Evolutionary conservation across 1,140 invertebrate genomes (phyloP), one percentile per base, ranked within the genome.

Genomic region (Gonioctena quinquepunctata): DNA sequence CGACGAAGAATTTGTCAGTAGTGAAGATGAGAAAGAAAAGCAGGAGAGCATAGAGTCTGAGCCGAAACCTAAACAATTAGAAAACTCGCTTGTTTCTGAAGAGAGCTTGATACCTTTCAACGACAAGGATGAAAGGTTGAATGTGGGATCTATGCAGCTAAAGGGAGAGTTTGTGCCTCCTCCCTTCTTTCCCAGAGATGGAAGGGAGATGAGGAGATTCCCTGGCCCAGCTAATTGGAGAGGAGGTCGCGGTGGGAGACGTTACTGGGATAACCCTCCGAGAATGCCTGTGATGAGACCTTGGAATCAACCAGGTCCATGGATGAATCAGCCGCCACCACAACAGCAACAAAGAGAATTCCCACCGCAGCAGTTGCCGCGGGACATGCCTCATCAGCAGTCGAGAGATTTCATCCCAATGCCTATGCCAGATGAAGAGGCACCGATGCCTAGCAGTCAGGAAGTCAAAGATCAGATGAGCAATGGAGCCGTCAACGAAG

Each of bases 1-100:
- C 56, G 85, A 87, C 64, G 82, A 86, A 50, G 87, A 87, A 68
- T 77, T 84, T 3, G 71, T 68, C 21, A 61, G 79, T 49, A 82
- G 83, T 0, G 49, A 54, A 6, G 75, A 74, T 49, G 73, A 73
- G 59, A 63, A 60, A 49, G 56, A 42, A 25, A 61, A 56, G 11
- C n/a, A 60, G 13, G 4, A 19, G 25, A 7, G 6, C 3, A 33
- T 42, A 16, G 27, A 63, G 42, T 21, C 4, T 13, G 18, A 11
- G n/a, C 56, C 56, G 5, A 3, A 42, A 13, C 11, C 18, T 18
- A 54, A 54, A 22, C 16, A 13, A 18, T 8, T 16, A 8, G 3
- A 13, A 54, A 54, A 54, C 19, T 16, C 13, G 18, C 8, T 22
- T 13, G 13, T 19, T 33, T 16, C 22, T 54, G 50, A 64, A 16